Evolutionary conservation across 2,797 vertebrate species (phyloP).

Genomic region (Poecilia picta): DNA sequence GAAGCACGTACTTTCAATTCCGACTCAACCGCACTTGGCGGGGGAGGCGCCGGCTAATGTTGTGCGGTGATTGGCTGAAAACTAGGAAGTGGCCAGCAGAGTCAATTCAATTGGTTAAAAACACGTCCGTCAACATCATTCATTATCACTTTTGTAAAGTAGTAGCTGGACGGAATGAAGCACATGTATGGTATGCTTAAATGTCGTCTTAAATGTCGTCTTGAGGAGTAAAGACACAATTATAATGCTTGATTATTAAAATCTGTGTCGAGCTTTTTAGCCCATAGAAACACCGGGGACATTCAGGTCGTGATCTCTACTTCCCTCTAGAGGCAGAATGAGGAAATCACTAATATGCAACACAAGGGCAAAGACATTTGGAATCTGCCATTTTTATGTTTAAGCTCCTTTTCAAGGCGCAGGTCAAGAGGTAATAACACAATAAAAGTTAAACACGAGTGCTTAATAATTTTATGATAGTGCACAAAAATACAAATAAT

Average conservation of each 20-base stretch:
- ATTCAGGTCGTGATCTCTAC: constrained; percentile 1
- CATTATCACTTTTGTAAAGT: not conserved
- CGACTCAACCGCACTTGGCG: constrained; percentile 56
- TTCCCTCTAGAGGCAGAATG: constrained; percentile 46
- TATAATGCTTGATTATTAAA: not conserved
- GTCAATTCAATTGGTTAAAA: constrained; percentile 48
- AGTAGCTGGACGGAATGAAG: not conserved
- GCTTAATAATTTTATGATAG: not conserved
- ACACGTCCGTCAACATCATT: constrained; percentile 36
- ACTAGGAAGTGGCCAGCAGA: constrained; percentile 19
- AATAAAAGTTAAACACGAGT: not conserved
- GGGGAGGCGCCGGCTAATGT: not conserved
- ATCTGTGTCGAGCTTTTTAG: not conserved
- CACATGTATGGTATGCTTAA: not conserved
- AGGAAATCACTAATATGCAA: not conserved
- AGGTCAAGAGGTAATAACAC: not conserved
- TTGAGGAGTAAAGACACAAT: not conserved
- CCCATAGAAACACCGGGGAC: no score
- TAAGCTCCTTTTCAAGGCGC: not conserved
- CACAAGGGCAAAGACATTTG: not conserved
- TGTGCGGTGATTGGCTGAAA: constrained; percentile 60
- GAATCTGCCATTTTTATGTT: not conserved
- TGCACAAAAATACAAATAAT: not conserved
- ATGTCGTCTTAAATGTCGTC: not conserved
- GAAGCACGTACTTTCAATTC: constrained; percentile 16